These are phyloP conservation scores for Iguana delicatissima DNA, from an alignment of 2,797 vertebrate species.

Conservation along the genomic window DNA sequence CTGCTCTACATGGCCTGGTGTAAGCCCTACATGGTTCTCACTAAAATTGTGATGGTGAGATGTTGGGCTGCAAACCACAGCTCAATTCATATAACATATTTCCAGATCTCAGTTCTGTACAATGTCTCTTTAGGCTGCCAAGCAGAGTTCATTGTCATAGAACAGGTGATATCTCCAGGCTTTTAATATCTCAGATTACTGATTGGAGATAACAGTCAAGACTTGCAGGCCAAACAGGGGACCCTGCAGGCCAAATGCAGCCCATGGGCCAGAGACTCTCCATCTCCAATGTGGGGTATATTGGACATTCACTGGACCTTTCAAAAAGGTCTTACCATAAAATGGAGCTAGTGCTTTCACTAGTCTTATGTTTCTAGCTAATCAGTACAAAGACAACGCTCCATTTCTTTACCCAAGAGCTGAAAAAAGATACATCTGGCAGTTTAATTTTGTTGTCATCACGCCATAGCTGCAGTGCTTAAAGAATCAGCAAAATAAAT, in stretches of 20 bases:
- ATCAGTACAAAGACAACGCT: not conserved
- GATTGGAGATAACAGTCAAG: not conserved
- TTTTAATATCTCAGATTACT: not conserved
- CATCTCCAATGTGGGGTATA: not conserved
- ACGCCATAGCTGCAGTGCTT: constrained; percentile 37
- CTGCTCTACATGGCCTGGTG: not conserved
- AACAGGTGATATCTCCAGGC: too few species aligned
- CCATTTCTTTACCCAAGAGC: not conserved
- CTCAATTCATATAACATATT: not conserved
- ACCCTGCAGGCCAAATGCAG: not conserved
- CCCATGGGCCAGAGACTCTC: not conserved
- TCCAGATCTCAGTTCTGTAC: not conserved
- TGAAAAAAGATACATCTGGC: not conserved
- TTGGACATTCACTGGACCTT: not conserved
- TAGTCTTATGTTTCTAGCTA: not conserved
- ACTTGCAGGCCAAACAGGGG: not conserved
- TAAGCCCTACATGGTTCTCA: not conserved
- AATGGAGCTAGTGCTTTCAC: not conserved
- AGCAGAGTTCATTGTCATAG: not conserved
- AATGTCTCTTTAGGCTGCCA: not conserved
- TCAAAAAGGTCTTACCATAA: not conserved
- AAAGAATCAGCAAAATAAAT: constrained; percentile 65
- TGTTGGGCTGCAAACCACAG: not conserved
- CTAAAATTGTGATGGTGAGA: not conserved
- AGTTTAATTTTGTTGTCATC: constrained; percentile 20